Evolutionary conservation across 2,888 invertebrate species (phyloP).

Genomic region (Nymphalis polychloros): DNA sequence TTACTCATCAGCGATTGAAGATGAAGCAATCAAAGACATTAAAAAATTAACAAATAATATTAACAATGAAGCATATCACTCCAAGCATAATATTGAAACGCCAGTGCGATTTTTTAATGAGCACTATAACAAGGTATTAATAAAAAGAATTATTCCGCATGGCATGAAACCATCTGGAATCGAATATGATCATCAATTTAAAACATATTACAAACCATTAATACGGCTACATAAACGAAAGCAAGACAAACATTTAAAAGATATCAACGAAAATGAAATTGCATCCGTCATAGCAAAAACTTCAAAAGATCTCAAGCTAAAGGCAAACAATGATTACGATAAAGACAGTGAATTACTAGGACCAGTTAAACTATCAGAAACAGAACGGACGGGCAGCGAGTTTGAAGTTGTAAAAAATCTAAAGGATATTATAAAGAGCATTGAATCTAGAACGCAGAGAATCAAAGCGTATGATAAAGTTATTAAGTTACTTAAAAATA

Average conservation of each 20-base stretch:
- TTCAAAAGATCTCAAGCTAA: background rate
- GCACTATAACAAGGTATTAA: slow-evolving; percentile 24
- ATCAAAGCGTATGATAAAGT: slow-evolving; percentile 27
- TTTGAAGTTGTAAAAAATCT: slow-evolving; percentile 11
- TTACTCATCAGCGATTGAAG: background rate
- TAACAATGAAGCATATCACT: background rate
- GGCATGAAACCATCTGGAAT: slow-evolving; percentile 23
- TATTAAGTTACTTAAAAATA: slow-evolving; percentile 22
- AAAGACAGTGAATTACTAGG: background rate
- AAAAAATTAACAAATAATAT: background rate
- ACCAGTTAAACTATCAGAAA: background rate
- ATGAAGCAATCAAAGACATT: background rate
- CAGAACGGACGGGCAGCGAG: background rate
- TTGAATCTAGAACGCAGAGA: slow-evolving; percentile 18
- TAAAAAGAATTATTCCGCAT: slow-evolving; percentile 39
- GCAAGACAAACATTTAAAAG: slow-evolving; percentile 10
- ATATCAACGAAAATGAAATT: slow-evolving; percentile 3
- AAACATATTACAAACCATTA: slow-evolving; percentile 37
- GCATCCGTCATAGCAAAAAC: background rate
- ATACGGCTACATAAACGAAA: slow-evolving; percentile 36
- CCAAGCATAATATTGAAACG: background rate
- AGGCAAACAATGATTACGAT: background rate
- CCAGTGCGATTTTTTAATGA: background rate
- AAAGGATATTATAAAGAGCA: slow-evolving; percentile 11
- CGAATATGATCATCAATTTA: slow-evolving; percentile 34